These are phyloP conservation scores for Pseudomyrmex concolor DNA, from an alignment of 1,140 invertebrate species.

Conservation along the genomic window DNA sequence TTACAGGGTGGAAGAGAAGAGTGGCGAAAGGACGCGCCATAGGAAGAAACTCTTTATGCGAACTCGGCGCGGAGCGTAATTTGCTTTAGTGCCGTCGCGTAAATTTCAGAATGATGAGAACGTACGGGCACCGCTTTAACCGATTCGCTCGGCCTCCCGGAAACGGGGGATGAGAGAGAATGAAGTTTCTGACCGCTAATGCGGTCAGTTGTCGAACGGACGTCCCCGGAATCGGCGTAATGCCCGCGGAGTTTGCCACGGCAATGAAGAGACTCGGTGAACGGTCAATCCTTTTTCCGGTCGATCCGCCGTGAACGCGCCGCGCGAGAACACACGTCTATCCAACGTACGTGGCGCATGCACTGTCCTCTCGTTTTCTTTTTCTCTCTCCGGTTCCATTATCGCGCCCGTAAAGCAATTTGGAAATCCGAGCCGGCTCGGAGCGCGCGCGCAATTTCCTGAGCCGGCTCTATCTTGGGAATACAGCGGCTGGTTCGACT, in stretches of 20 bases:
- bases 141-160: constrained; percentile 10
- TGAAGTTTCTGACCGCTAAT: constrained; percentile 62
- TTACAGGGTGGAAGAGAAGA: neutral
- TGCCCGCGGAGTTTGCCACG: constrained; percentile 20
- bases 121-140: constrained; percentile 67
- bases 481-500: constrained; percentile 39
- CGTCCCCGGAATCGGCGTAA: constrained; percentile 50
- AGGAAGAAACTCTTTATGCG: constrained; percentile 49
- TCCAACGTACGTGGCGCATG: no score
- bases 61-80: constrained; percentile 63
- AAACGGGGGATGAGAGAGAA: neutral
- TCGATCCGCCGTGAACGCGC: constrained; percentile 5
- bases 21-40: neutral
- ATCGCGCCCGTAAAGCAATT: constrained; percentile 65
- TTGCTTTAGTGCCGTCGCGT: constrained; percentile 69
- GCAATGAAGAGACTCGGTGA: constrained; percentile 23
- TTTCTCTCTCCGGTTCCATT: constrained; percentile 54
- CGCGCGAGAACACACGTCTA: neutral
- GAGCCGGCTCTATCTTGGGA: constrained; percentile 42
- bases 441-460: constrained; percentile 46
- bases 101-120: constrained; percentile 73
- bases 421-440: constrained; percentile 37
- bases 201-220: constrained; percentile 60
- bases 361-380: neutral
- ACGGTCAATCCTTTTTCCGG: constrained; percentile 56